Conservation (phyloP, 1,140 invertebrate genomes). For the Drosophila erecta region DNA sequence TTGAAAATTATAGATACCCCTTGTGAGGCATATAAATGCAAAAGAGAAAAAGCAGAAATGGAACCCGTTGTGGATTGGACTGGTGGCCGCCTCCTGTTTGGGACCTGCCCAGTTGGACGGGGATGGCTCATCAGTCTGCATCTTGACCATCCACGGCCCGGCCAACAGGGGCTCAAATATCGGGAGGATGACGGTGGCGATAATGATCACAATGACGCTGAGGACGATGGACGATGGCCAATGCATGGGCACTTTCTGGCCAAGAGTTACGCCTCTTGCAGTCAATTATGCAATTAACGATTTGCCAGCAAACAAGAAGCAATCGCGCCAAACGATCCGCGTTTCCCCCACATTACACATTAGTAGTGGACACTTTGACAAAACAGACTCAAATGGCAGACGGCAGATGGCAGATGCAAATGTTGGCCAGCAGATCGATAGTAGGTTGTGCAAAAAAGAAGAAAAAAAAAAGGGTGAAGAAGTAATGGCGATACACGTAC, state of each 20-base stretch:
- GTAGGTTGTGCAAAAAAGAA: conserved; percentile 27
- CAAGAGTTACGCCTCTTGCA: conserved; percentile 65
- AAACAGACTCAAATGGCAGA: conserved; percentile 46
- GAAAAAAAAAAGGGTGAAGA: conserved; percentile 1
- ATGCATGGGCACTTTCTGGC: conserved; percentile 38
- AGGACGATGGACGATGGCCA: conserved; percentile 26
- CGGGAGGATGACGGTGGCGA: conserved; percentile 18
- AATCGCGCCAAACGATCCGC: conserved; percentile 72
- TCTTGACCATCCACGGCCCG: conserved; percentile 35
- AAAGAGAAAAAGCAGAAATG: conserved; percentile 44
- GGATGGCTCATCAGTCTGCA: conserved; percentile 62
- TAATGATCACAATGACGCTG: neutral
- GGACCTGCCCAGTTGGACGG: conserved; percentile 39
- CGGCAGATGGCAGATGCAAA: conserved; percentile 8
- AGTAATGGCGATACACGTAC: conserved; percentile 21
- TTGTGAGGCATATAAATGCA: conserved; percentile 15
- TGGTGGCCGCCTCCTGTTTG: conserved; percentile 27
- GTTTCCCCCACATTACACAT: conserved; percentile 60
- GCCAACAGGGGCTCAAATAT: conserved; percentile 38
- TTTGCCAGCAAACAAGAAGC: conserved; percentile 68
- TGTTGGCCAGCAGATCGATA: conserved; percentile 28
- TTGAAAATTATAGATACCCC: neutral
- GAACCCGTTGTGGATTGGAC: conserved; percentile 42
- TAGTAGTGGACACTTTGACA: conserved; percentile 58
- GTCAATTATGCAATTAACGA: conserved; percentile 80